Conservation (phyloP, 1,140 invertebrate species). For the Penaeus chinensis region DNA sequence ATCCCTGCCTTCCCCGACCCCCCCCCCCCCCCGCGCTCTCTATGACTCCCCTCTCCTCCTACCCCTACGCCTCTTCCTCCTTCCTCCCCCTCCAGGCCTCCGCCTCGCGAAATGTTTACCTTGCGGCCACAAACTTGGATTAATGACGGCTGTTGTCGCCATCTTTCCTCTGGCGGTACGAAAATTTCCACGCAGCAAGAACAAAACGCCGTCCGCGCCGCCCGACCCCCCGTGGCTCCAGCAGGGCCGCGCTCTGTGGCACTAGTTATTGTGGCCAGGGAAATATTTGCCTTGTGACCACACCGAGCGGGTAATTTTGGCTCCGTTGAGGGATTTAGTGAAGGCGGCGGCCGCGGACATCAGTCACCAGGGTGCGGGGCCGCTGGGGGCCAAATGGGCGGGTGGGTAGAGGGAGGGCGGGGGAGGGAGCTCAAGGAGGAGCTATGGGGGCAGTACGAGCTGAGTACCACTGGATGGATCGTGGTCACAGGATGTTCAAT, state of each 20-base stretch:
- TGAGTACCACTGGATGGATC: too few relatives aligned
- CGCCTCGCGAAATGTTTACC: neutral
- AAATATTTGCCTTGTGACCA: conserved; percentile 52
- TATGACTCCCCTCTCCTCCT: neutral
- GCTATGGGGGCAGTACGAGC: too few relatives aligned
- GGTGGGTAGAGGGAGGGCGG: too few relatives aligned
- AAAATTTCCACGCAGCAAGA: too few relatives aligned
- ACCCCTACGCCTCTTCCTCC: neutral
- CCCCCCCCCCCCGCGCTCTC: neutral
- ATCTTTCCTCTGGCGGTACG: neutral
- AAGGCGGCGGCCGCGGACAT: conserved; percentile 42
- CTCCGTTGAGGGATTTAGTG: conserved; percentile 53
- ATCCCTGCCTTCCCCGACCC: neutral
- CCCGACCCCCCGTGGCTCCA: neutral
- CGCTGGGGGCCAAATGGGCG: too few relatives aligned
- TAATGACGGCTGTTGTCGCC: too few relatives aligned
- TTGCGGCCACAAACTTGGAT: too few relatives aligned
- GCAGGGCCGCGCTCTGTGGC: neutral
- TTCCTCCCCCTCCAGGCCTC: neutral
- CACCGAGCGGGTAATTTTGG: conserved; percentile 47
- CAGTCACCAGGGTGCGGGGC: conserved; percentile 3
- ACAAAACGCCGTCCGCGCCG: neutral
- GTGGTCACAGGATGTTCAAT: too few relatives aligned
- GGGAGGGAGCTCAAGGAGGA: too few relatives aligned
- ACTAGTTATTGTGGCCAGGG: conserved; percentile 33